Base-by-base conservation (phyloP, 1,140 invertebrate genomes). In the Delia radicum region DNA sequence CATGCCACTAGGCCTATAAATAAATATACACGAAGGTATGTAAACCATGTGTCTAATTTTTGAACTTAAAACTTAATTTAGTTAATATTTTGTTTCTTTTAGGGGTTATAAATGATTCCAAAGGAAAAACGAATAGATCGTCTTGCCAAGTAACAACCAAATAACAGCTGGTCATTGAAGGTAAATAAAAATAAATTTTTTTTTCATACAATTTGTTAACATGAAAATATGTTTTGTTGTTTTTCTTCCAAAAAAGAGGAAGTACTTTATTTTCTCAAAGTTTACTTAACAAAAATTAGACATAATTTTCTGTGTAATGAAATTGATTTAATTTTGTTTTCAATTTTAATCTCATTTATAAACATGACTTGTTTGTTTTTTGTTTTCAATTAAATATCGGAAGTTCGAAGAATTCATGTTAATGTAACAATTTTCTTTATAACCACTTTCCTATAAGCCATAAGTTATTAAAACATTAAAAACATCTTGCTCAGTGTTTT, bases 401-500 rank as follows among this genome's bases (percentile, higher is more conserved):
- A 69, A 69, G 65, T 69, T 31, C 29, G 18, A 21, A 18, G 18
- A 33, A 33, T 69, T 69, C 29, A 21, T 55, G 21, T 21, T 55
- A 55, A 55, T 55, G 4, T 55, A 21, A 21, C 15, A 55, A 55
- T 18, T 24, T 55, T 24, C 18, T 55, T 2, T 55, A 21, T 55
- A 21, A 21, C 10, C 24, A 21, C 48, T 2, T 21, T 55, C 28
- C 28, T n/a, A 12, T 29, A 21, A 69, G 8, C 65, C 29, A 18
- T 7, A 67, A 33, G 8, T 67, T 69, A 33, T 69, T 69, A 69
- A 69, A n/a, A n/a, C n/a, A n/a, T n/a, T n/a, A n/a, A n/a, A n/a
- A n/a, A n/a, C n/a, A 33, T 24, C 31, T 69, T 69, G 29, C 18
- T 37, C n/a, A 31, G 31, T 24, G 29, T 37, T n/a, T n/a, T n/a